Evolutionary conservation across 2,888 invertebrate species (phyloP), one percentile per base, ranked within the genome.

Genomic region (Chironomus riparius): DNA sequence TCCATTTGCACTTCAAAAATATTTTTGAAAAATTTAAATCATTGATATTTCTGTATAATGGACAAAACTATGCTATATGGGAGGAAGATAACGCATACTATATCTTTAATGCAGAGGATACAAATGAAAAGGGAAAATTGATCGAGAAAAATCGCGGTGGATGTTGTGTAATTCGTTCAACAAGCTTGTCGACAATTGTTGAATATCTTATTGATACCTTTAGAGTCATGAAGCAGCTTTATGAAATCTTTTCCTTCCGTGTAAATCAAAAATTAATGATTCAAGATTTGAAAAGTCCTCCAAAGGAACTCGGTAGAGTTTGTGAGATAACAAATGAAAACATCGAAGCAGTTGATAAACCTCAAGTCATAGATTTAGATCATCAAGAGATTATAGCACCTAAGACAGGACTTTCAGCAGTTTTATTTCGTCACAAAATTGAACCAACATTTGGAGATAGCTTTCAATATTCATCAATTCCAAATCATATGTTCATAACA

Each of bases 41-140:
- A 2, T 22, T 78, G 1, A 77, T 80, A 47, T 7, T 79, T 5
- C 75, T 76, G 7, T 77, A 77, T 38, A 21, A 70, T 6, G 76
- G 77, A 21, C 79, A 76, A 15, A 69, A 76, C 15, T 79, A 77
- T 70, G 24, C 79, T 24, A 76, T 79, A 62, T 80, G 80, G 80
- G 78, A 77, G 21, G 38, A 68, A 21, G 76, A 77, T 0, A 72
- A 68, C 28, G 61, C 18, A 12, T 75, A 50, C 15, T 78, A 75
- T 62, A 65, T 76, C 3, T 78, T 78, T 28, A 78, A 77, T 68
- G 74, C 78, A 1, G 75, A 78, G 22, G 78, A 78, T 75, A 71
- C 68, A 3, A 50, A 78, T 73, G 47, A 62, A 12, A 56, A 77
- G 7, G 78, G 78, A 28, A 18, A 24, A 21, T 22, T 70, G 5